phyloP scores from a whole-genome alignment of 2,797 vertebrate species.

The Rhynchonycteris naso region DNA sequence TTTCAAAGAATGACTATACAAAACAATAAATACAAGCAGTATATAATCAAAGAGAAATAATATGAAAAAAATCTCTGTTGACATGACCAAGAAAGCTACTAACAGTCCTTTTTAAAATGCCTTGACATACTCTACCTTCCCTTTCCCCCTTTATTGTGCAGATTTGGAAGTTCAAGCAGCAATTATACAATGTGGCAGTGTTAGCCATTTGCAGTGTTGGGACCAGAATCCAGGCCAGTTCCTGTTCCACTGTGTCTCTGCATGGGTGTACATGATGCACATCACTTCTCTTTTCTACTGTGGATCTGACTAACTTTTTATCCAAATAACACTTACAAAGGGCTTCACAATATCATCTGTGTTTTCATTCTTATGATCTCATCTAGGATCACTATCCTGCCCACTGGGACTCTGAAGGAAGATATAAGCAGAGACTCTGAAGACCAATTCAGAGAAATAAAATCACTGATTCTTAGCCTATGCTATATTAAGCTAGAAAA shows the following conservation, averaged over 20 bases:
- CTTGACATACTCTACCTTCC: background rate
- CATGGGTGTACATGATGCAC: background rate
- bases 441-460: background rate
- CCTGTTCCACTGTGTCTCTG: background rate
- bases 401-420: background rate
- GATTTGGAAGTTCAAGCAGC: background rate
- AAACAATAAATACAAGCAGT: background rate
- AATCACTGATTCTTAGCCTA: background rate
- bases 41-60: background rate
- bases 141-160: background rate
- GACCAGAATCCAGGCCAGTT: background rate
- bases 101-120: background rate
- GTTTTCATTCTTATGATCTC: background rate
- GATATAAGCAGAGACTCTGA: background rate
- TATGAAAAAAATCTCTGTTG: background rate
- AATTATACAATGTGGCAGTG: accelerated
- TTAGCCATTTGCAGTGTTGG: background rate
- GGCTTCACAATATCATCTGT: background rate
- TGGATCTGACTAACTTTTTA: background rate
- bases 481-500: background rate
- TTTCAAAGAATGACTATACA: background rate
- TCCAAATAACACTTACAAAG: background rate
- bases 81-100: background rate
- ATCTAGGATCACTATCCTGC: background rate
- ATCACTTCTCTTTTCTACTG: background rate